Evolutionary conservation across 2,797 vertebrate genomes (phyloP), one percentile per base, ranked within the genome.

Genomic region (Iguana delicatissima): DNA sequence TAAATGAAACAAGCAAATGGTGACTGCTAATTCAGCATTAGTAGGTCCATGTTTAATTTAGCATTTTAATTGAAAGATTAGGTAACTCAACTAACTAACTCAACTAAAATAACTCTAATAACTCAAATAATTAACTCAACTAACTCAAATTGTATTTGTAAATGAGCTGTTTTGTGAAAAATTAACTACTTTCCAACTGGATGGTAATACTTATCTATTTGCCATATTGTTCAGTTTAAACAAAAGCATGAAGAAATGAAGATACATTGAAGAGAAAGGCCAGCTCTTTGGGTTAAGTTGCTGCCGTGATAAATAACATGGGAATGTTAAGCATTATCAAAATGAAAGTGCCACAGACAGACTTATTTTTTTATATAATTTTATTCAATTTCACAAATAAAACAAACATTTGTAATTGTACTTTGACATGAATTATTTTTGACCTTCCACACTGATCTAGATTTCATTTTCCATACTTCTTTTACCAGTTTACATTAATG

Each of bases 81-180:
- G 9, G 26, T 46, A 46, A 46, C 4, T 46, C 42, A 46, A 46
- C 42, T 46, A 42, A 42, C 42, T 42, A 46, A 46, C 42, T 46
- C 42, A 46, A 46, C 42, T 46, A 46, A 46, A 46, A 46, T 4
- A 46, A 46, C 42, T 46, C 42, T 46, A 46, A 46, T 46, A 46
- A 46, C 42, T 46, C 42, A 46, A 46, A 46, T 46, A 46, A 46
- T 46, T 46, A 46, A 46, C 42, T 46, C 22, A 12, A 72, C 26
- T 42, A 81, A 55, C 50, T 76, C 84, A 84, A 89, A 77, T 84
- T 4, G 38, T 73, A 83, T 62, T 84, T 77, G n/a, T 35, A 52
- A 85, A 72, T 85, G 16, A 52, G 20, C 4, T 16, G 38, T 67
- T 16, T 29, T 84, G 26, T 38, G 12, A 5, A 3, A 67, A 42